Evolutionary conservation across 2,888 invertebrate species (phyloP), one percentile per base, ranked within the genome.

Genomic region (Strigamia crassipes): DNA sequence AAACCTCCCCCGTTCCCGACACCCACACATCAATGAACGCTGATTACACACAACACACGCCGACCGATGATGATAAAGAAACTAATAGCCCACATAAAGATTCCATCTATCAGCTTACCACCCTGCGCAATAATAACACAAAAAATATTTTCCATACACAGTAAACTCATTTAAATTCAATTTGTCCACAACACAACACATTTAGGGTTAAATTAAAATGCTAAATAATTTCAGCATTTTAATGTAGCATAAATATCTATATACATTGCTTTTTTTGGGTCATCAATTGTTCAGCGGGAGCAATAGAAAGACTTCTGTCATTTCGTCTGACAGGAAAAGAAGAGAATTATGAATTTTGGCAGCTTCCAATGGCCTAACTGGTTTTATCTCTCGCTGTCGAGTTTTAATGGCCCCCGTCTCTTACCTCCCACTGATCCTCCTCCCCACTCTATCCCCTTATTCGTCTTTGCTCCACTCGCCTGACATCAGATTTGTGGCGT

Each of bases 21-120:
- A 73, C 73, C 73, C 73, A 73, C 66, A 31, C 66, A n/a, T 27
- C 61, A 81, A 81, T 81, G 81, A 81, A 81, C 61, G 66, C 61
- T 81, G 66, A 81, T 81, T 81, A 81, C 81, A 66, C 73, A 73
- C 73, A 73, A 73, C 73, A 73, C 73, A 73, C 73, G 73, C 73
- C 73, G 73, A 73, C 73, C 73, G 73, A 73, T 73, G 73, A 31
- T 73, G 73, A 73, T 73, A 73, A 73, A 73, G 73, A 73, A 73
- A 73, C 73, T 73, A 73, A 73, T 73, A 73, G 73, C 73, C 73
- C 73, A 73, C 73, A 73, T 73, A 73, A 73, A 73, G 73, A 73
- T 73, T 73, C 31, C 73, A 73, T 73, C 73, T 73, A 73, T 73
- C 73, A 73, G 73, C 73, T 73, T 73, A 73, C 73, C 73, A 73